Evolutionary conservation across 2,797 vertebrate species (phyloP).

Genomic region (Pogoniulus pusillus): DNA sequence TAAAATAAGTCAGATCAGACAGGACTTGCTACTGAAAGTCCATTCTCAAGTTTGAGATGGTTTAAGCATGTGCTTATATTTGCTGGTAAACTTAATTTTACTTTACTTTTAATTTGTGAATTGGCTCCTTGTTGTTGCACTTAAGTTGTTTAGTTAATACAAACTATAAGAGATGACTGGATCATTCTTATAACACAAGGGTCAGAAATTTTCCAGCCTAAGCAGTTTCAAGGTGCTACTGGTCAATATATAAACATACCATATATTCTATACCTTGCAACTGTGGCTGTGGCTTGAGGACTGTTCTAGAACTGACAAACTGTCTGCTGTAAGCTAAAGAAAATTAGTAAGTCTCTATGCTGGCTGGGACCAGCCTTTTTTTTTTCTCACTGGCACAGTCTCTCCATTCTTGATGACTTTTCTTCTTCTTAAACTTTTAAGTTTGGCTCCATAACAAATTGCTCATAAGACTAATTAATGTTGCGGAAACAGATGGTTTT

Average conservation of each 20-base stretch:
- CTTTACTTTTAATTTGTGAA: not conserved
- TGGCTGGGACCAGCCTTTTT: too few species aligned
- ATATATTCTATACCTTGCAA: not conserved
- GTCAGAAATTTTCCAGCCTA: not conserved
- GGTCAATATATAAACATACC: not conserved
- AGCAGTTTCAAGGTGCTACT: not conserved
- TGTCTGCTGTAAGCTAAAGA: not conserved
- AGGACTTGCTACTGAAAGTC: not conserved
- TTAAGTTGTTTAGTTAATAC: not conserved
- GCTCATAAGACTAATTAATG: slow-evolving; percentile 24
- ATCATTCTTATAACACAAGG: not conserved
- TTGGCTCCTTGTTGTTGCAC: not conserved
- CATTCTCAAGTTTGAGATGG: not conserved
- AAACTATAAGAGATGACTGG: not conserved
- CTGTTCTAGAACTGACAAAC: not conserved
- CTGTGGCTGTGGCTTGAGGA: not conserved
- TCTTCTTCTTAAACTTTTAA: not conserved
- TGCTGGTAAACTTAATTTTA: not conserved
- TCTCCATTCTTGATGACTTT: not conserved
- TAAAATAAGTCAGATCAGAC: not conserved
- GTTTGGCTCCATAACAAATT: slow-evolving; percentile 29
- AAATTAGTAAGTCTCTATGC: not conserved
- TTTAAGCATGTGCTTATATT: not conserved
- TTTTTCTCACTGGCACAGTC: not conserved
- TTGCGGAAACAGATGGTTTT: slow-evolving; percentile 56